Base-by-base conservation (phyloP, 2,797 vertebrate species). In the Valencia hispanica region DNA sequence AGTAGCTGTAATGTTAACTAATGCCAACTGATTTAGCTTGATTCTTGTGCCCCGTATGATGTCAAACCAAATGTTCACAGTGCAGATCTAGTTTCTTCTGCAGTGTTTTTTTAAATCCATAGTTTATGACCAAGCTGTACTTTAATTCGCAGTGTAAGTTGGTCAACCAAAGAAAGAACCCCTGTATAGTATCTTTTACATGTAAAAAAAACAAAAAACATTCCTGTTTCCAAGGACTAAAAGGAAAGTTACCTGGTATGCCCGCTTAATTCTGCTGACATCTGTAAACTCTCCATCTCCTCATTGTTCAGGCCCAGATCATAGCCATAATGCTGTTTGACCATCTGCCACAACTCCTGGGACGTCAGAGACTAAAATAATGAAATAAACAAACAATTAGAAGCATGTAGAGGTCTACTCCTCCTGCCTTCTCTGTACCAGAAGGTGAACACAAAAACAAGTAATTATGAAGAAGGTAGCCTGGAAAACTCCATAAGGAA, bases 301-400 rank as follows among this genome's bases (percentile, higher is more conserved):
- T 99, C 96, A 6, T 94, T 94, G 91, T 92, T 99, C 94, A 99
- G 91, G n/a, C 97, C 98, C 83, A 99, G 89, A 71, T 98, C 97
- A 69, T 92, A 90, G 74, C 97, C 98, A 97, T 99, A 99, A 90
- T 97, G 97, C 92, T 97, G 97, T 88, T 95, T 97, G 9, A 99
- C 95, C 94, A 97, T 96, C 81, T 97, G 97, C 96, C 96, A 96
- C 79, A 98, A 95, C 87, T 98, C 97, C 61, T 82, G 81, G 79
- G 91, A 92, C 73, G 93, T 97, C 88, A 99, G 90, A 82, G 87
- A 77, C 96, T 96, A 83, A 55, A 71, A 71, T n/a, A 39, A 39
- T 12, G n/a, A 59, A 43, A 27, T 78, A 73, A 39, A 79, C 69
- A 10, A 39, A 50, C n/a, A 27, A 32, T 17, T 27, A 32, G 17